A percentile compares a stretch with the other conserved stretches of the same genome.
Evolutionary conservation across 2,113 vertebrate genomes (phyloP).

Genomic region (Myxocyprinus asiaticus): DNA sequence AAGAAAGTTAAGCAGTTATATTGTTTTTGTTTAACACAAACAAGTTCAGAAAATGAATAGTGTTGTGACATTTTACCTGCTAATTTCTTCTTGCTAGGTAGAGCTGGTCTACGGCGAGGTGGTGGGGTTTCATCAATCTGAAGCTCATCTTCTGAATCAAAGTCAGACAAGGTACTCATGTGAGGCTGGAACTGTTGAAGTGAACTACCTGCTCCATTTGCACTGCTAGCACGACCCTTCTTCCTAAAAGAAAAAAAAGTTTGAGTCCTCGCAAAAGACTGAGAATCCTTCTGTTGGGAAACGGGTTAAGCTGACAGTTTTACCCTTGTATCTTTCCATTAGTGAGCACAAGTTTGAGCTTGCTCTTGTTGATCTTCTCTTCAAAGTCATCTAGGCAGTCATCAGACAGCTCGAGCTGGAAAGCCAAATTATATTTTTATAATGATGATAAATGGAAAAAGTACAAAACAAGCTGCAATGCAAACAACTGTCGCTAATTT

Average conservation of each 20-base stretch:
- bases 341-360: conserved; percentile 81
- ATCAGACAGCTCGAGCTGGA: conserved; percentile 76
- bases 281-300: neutral
- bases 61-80: conserved; percentile 69
- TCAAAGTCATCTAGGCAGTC: conserved; percentile 80
- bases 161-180: conserved; percentile 75
- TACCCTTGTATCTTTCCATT: conserved; percentile 85
- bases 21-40: too few species aligned
- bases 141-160: conserved; percentile 89
- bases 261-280: neutral
- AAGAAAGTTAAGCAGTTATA: too few species aligned
- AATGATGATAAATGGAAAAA: neutral
- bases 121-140: conserved; percentile 89
- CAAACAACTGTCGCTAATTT: neutral
- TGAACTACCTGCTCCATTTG: conserved; percentile 69
- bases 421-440: neutral
- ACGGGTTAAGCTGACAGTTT: conserved; percentile 1
- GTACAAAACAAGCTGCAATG: neutral
- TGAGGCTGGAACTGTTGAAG: conserved; percentile 72
- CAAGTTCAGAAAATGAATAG: too few species aligned
- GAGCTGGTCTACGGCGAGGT: conserved; percentile 74
- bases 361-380: conserved; percentile 83
- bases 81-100: conserved; percentile 77
- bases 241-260: conserved; percentile 63
- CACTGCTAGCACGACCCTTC: conserved; percentile 64